Conservation (phyloP, 2,113 vertebrate genomes). For the Nestor notabilis region DNA sequence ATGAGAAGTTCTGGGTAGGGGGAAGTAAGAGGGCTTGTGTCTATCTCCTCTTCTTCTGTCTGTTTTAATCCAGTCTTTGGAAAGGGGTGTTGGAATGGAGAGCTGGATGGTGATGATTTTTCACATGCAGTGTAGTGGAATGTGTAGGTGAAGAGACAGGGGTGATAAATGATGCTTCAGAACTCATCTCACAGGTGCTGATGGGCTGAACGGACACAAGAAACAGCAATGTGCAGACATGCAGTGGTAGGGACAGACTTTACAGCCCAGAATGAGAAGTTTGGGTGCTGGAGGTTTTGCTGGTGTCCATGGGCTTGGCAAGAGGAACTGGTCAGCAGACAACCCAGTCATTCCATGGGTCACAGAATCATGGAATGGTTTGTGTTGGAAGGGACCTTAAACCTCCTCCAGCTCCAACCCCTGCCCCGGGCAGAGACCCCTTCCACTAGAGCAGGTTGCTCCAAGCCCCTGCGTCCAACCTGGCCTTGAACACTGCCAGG, state of each 20-base stretch:
- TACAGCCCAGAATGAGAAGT: background rate
- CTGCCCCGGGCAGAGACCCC: accelerated
- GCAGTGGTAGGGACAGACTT: background rate
- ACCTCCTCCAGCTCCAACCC: background rate
- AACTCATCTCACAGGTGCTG: accelerated
- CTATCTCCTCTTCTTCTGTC: accelerated
- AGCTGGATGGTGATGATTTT: background rate
- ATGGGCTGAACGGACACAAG: background rate
- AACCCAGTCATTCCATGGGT: background rate
- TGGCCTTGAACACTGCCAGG: too few relatives aligned
- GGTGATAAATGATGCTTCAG: background rate
- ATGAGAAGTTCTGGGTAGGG: background rate
- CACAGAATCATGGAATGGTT: background rate
- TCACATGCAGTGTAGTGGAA: accelerated
- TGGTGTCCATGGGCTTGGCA: background rate
- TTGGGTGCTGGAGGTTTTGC: background rate
- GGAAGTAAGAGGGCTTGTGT: background rate
- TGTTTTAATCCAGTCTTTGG: background rate
- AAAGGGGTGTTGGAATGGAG: background rate
- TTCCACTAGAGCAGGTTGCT: background rate
- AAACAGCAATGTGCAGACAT: background rate
- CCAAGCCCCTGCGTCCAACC: too few relatives aligned
- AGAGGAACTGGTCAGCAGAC: background rate
- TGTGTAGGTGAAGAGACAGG: accelerated
- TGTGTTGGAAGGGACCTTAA: background rate